Percentiles rank a stretch among this genome's conserved stretches.
Conservation (phyloP, 2,113 vertebrate species). For the Neogobius melanostomus region DNA sequence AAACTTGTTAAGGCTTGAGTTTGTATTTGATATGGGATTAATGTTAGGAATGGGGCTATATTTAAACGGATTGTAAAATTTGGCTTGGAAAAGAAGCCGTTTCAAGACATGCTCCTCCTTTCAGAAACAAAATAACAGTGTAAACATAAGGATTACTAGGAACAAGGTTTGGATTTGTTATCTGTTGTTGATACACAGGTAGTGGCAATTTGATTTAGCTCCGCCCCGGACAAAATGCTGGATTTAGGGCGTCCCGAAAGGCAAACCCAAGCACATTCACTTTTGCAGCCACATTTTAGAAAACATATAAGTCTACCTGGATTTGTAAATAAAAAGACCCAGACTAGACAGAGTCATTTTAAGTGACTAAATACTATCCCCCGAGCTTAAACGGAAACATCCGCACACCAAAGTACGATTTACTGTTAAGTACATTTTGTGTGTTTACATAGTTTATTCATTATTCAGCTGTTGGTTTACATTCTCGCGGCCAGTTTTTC, state of each 20-base stretch:
- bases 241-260: no score
- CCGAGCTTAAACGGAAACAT: background rate
- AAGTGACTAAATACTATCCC: background rate
- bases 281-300: background rate
- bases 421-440: background rate
- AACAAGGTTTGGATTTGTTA: no score
- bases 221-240: no score
- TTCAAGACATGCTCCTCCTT: no score
- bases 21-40: background rate
- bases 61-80: no score
- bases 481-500: constrained; percentile 2
- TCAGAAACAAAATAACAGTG: no score
- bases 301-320: background rate
- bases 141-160: no score
- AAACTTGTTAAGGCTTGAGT: background rate
- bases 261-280: no score
- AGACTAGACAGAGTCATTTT: background rate
- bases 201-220: no score
- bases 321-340: background rate
- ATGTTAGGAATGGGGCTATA: no score
- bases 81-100: no score
- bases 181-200: no score
- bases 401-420: background rate
- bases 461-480: constrained; percentile 16
- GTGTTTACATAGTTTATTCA: constrained; percentile 15